Evolutionary conservation across 2,888 invertebrate species (phyloP).

Genomic region (Spilosoma lubricipeda): DNA sequence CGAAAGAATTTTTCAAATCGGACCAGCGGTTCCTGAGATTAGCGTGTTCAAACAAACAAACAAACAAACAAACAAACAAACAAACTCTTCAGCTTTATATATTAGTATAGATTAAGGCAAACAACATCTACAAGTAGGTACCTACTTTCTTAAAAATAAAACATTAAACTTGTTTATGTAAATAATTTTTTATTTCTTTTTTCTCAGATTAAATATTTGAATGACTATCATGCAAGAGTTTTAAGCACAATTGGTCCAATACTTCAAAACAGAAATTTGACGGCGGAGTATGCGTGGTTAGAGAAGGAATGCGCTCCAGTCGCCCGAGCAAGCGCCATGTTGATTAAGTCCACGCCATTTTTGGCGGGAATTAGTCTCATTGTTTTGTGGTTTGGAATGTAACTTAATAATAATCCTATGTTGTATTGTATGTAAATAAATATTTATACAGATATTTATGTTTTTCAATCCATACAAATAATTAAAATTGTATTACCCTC

Average conservation of each 20-base stretch:
- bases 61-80: too few relatives aligned
- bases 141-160: too few relatives aligned
- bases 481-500: too few relatives aligned
- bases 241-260: slow-evolving; percentile 90
- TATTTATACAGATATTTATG: background rate
- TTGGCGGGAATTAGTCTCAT: slow-evolving; percentile 55
- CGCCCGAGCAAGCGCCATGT: slow-evolving; percentile 61
- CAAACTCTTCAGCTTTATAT: too few relatives aligned
- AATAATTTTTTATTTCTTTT: slow-evolving; percentile 27
- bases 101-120: too few relatives aligned
- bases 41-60: too few relatives aligned
- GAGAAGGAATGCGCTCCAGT: slow-evolving; percentile 91
- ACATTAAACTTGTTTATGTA: too few relatives aligned
- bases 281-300: slow-evolving; percentile 92
- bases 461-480: too few relatives aligned
- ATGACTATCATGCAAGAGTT: slow-evolving; percentile 92
- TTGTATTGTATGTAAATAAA: background rate
- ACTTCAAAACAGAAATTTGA: slow-evolving; percentile 87
- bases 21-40: too few relatives aligned
- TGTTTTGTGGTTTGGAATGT: slow-evolving; percentile 44
- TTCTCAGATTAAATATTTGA: slow-evolving; percentile 90
- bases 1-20: too few relatives aligned
- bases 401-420: slow-evolving; percentile 2
- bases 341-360: slow-evolving; percentile 63
- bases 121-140: too few relatives aligned